phyloP scores from a whole-genome alignment of 2,888 invertebrate genomes.

The Coecobrya sp. region DNA sequence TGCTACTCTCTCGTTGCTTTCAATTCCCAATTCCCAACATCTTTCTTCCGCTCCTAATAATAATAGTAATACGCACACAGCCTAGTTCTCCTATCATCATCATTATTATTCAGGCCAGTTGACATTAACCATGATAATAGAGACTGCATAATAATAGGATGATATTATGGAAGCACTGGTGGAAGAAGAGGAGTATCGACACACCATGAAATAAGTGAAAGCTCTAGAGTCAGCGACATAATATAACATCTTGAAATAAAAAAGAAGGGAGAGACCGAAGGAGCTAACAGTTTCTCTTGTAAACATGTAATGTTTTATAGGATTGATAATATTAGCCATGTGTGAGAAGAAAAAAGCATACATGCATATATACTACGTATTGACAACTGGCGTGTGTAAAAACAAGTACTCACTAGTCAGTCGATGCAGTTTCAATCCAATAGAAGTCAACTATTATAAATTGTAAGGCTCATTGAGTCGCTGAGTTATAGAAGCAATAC shows the following conservation, averaged over 20 bases:
- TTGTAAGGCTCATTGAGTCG: constrained; percentile 77
- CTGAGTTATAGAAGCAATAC: constrained; percentile 78
- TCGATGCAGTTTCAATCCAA: constrained; percentile 67
- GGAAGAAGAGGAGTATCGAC: background rate
- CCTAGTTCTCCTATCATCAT: constrained; percentile 53
- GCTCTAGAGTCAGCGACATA: background rate
- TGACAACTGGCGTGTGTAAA: background rate
- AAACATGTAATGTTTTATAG: constrained; percentile 34
- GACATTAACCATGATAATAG: constrained; percentile 74
- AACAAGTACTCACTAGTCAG: constrained; percentile 29
- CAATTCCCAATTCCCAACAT: constrained; percentile 45
- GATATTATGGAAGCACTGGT: background rate
- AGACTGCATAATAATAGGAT: constrained; percentile 59
- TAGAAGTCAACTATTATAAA: constrained; percentile 78
- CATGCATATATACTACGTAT: background rate
- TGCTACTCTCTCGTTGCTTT: background rate
- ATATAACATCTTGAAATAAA: background rate
- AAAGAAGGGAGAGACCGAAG: background rate
- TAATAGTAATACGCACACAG: constrained; percentile 51
- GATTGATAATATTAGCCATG: constrained; percentile 24
- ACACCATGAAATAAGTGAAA: constrained; percentile 33
- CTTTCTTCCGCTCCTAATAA: constrained; percentile 68
- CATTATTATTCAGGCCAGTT: constrained; percentile 70
- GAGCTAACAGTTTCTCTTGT: background rate
- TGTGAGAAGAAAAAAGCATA: background rate